phyloP scores from a whole-genome alignment of 2,113 vertebrate genomes.

The Strix aluco region DNA sequence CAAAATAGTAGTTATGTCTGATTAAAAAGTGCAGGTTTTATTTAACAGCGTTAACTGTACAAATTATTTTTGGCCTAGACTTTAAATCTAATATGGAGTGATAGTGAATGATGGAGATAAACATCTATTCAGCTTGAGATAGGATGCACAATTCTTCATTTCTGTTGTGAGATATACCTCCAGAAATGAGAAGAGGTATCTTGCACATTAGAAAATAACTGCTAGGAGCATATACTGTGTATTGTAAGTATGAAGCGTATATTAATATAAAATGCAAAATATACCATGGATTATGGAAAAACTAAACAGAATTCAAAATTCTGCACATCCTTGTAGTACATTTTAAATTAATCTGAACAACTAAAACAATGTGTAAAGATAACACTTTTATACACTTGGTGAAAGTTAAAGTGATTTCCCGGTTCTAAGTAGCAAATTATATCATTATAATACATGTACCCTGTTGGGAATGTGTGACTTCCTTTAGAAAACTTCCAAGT shows the following conservation, averaged over 20 bases:
- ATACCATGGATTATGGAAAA: neutral
- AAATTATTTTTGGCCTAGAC: neutral
- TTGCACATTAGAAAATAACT: neutral
- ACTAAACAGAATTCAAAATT: neutral
- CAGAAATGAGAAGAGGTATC: neutral
- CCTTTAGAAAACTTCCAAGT: neutral
- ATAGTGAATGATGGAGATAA: neutral
- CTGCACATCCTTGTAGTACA: neutral
- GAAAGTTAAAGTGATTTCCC: neutral
- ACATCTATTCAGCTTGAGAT: neutral
- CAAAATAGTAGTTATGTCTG: neutral
- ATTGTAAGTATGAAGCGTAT: neutral
- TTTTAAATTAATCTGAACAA: neutral
- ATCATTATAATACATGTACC: neutral
- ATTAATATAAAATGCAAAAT: neutral
- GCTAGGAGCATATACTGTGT: neutral
- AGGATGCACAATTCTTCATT: neutral
- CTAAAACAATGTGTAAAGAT: neutral
- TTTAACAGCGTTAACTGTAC: neutral
- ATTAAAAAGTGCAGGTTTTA: neutral
- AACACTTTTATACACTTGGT: neutral
- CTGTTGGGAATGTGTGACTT: neutral
- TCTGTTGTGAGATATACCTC: neutral
- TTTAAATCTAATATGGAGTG: neutral
- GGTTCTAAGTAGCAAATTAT: neutral